phyloP scores from a whole-genome alignment of 2,113 vertebrate species.

The Ptychochromis oligacanthus region DNA sequence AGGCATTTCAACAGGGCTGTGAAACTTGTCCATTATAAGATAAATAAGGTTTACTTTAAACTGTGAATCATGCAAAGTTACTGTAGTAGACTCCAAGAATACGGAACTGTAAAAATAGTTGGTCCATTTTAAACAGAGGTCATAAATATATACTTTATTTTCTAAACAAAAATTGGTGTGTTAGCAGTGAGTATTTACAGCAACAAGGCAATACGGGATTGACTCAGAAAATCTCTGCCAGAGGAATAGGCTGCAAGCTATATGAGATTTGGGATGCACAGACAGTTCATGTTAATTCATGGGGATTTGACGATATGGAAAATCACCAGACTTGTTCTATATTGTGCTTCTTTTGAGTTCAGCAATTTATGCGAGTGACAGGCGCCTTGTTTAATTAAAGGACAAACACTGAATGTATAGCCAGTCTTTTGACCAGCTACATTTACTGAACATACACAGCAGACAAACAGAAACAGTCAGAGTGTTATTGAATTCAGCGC shows the following conservation, averaged over 20 bases:
- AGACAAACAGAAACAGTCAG: not conserved
- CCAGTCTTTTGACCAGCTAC: constrained; percentile 6
- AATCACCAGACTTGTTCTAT: not conserved
- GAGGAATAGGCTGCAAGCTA: not conserved
- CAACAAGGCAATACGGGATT: too few relatives aligned
- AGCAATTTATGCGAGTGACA: not conserved
- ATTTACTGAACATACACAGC: constrained; percentile 15
- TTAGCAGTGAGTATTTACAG: not conserved
- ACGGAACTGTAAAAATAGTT: too few relatives aligned
- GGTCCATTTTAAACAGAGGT: too few relatives aligned
- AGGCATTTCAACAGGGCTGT: too few relatives aligned
- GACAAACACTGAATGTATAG: not conserved
- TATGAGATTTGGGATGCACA: not conserved
- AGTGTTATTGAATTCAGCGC: constrained; percentile 13
- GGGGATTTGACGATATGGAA: not conserved
- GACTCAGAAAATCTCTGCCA: not conserved
- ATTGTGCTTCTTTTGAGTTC: not conserved
- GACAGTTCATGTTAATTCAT: not conserved
- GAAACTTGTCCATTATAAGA: too few relatives aligned
- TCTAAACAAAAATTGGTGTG: too few relatives aligned
- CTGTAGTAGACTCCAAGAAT: too few relatives aligned
- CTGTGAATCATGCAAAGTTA: too few relatives aligned
- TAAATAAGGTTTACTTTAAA: too few relatives aligned
- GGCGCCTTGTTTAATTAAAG: not conserved
- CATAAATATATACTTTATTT: too few relatives aligned